A percentile compares a stretch with the other conserved stretches of the same genome.
Conservation (phyloP, 1,140 invertebrate genomes). For the Drosophila nasuta region DNA sequence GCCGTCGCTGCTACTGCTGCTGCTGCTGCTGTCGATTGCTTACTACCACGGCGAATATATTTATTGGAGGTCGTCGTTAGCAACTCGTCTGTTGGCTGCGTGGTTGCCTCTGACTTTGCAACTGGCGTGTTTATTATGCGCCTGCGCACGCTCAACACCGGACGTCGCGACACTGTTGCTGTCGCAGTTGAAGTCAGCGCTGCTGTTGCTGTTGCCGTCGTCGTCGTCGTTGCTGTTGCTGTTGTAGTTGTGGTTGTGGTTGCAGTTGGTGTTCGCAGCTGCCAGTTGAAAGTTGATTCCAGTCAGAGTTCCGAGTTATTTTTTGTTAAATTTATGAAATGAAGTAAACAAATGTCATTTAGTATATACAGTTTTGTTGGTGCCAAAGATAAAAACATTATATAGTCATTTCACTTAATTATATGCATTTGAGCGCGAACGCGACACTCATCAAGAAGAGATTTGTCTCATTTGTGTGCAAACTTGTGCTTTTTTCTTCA, state of each 20-base stretch:
- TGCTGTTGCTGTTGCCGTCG: neutral
- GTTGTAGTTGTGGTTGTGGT: slow-evolving; percentile 9
- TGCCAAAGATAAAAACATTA: no score
- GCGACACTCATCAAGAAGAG: no score
- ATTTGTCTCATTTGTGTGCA: no score
- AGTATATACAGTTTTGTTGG: neutral
- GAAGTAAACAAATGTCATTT: slow-evolving; percentile 31
- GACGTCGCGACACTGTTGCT: slow-evolving; percentile 65
- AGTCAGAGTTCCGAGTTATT: slow-evolving; percentile 5
- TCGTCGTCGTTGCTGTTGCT: slow-evolving; percentile 56
- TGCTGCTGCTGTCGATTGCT: slow-evolving; percentile 35
- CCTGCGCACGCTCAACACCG: slow-evolving; percentile 76
- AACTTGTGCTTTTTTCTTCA: no score
- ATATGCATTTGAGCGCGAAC: no score
- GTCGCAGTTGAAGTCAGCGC: slow-evolving; percentile 5
- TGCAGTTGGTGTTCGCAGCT: slow-evolving; percentile 73
- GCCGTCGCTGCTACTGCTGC: neutral
- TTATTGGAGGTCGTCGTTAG: slow-evolving; percentile 69
- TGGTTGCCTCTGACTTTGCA: slow-evolving; percentile 39
- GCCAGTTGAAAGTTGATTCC: slow-evolving; percentile 30
- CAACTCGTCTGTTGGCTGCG: slow-evolving; percentile 35
- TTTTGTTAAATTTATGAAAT: slow-evolving; percentile 50
- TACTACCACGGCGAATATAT: slow-evolving; percentile 61
- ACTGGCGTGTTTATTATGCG: slow-evolving; percentile 74
- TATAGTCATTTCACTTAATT: no score